These are phyloP conservation scores for Synanthedon formicaeformis DNA, from an alignment of 2,888 invertebrate species.

Conservation along the genomic window DNA sequence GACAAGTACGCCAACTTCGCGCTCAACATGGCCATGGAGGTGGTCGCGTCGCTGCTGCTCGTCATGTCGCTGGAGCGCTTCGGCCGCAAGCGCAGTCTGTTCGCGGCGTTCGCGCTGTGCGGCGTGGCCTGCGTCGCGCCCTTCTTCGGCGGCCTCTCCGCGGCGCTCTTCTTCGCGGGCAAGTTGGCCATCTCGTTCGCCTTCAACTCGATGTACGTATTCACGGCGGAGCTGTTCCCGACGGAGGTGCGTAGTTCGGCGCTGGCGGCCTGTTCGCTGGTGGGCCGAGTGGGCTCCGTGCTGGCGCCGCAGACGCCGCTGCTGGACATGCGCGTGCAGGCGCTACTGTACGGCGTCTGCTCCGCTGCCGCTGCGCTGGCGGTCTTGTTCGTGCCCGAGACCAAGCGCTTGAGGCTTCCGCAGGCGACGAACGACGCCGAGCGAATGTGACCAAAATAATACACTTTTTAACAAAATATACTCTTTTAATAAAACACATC, in stretches of 20 bases:
- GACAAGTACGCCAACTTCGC: constrained; percentile 81
- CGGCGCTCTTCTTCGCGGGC: constrained; percentile 70
- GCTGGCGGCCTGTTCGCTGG: constrained; percentile 76
- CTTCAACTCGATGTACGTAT: constrained; percentile 76
- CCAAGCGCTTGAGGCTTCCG: constrained; percentile 67
- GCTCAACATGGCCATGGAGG: constrained; percentile 58
- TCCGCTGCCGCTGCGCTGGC: constrained; percentile 53
- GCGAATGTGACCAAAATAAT: constrained; percentile 11
- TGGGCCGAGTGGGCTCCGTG: constrained; percentile 77
- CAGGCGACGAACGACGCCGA: constrained; percentile 62
- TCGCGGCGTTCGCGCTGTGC: constrained; percentile 42
- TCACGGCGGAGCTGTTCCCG: constrained; percentile 79
- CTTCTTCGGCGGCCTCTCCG: constrained; percentile 30
- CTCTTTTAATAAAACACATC: constrained; percentile 4
- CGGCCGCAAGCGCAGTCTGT: constrained; percentile 47
- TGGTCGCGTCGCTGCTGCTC: constrained; percentile 53
- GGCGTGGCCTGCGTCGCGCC: constrained; percentile 46
- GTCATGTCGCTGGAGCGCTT: constrained; percentile 58
- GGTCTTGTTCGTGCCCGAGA: constrained; percentile 72
- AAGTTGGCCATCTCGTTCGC: constrained; percentile 76
- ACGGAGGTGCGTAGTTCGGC: constrained; percentile 75
- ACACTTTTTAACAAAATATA: not conserved
- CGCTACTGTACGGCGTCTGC: constrained; percentile 58
- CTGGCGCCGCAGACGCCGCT: constrained; percentile 78
- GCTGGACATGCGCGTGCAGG: constrained; percentile 51